Conservation (phyloP, 2,888 invertebrate species). For the Thecocarcelia acutangulata region DNA sequence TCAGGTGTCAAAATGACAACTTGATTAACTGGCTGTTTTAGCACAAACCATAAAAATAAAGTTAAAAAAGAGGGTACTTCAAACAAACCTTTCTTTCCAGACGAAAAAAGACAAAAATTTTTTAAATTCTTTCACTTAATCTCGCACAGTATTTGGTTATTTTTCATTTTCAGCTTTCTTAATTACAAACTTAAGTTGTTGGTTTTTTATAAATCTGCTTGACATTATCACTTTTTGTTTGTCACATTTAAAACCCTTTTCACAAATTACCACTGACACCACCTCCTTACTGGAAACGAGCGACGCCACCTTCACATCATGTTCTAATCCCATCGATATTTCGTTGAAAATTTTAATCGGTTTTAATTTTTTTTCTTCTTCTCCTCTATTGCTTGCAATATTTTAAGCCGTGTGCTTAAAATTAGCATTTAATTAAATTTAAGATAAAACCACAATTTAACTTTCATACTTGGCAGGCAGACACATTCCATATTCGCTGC, state of each 20-base stretch:
- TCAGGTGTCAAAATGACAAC: constrained; percentile 65
- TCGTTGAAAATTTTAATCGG: constrained; percentile 67
- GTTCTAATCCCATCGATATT: constrained; percentile 63
- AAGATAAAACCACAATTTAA: constrained; percentile 70
- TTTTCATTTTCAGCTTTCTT: too few relatives aligned
- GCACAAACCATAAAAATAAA: neutral
- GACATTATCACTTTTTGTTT: constrained; percentile 3
- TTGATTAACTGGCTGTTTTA: constrained; percentile 48
- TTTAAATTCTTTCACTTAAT: too few relatives aligned
- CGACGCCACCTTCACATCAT: neutral
- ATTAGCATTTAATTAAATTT: constrained; percentile 70
- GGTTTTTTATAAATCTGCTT: too few relatives aligned
- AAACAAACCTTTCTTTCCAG: too few relatives aligned
- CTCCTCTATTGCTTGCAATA: constrained; percentile 11
- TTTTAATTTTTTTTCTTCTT: constrained; percentile 28
- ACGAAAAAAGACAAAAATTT: too few relatives aligned
- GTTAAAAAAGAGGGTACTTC: too few relatives aligned
- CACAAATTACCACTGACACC: constrained; percentile 11
- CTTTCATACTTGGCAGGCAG: constrained; percentile 63
- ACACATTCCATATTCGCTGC: constrained; percentile 55
- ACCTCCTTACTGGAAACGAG: neutral
- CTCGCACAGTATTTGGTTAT: too few relatives aligned
- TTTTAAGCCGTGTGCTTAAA: constrained; percentile 68
- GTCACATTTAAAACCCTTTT: constrained; percentile 42
- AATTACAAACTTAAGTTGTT: too few relatives aligned